Percentiles rank a stretch among this genome's conserved stretches.
Conservation (phyloP, 2,888 invertebrate species). For the Ethmia dodecea region DNA sequence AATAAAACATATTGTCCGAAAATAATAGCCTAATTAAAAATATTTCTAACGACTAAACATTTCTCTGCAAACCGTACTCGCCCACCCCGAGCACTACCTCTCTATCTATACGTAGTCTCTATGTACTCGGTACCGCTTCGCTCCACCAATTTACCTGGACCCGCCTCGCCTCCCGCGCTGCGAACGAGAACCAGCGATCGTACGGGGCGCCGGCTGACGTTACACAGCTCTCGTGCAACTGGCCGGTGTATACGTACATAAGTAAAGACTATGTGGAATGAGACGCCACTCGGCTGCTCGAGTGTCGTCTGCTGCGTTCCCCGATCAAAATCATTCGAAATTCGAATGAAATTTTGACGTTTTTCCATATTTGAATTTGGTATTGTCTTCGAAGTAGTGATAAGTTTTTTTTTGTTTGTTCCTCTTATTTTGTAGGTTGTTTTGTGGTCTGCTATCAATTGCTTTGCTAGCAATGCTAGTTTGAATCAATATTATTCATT, state of each 20-base stretch:
- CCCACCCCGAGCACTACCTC: conserved; percentile 58
- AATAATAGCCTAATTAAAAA: too few species aligned
- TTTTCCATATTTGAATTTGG: too few species aligned
- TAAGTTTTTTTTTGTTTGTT: too few species aligned
- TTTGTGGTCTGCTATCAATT: background rate
- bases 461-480: too few species aligned
- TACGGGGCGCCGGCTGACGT: conserved; percentile 43
- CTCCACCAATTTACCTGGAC: conserved; percentile 48
- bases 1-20: too few species aligned
- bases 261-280: conserved; percentile 56
- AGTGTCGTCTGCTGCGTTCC: conserved; percentile 72
- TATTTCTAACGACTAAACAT: conserved; percentile 1
- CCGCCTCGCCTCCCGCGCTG: conserved; percentile 44
- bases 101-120: conserved; percentile 59
- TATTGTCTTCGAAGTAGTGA: too few species aligned
- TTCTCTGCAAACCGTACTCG: conserved; percentile 45
- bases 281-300: conserved; percentile 60
- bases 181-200: conserved; percentile 33
- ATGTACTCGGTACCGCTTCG: conserved; percentile 73
- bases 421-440: background rate
- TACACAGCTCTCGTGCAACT: conserved; percentile 36
- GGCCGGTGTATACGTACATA: conserved; percentile 54
- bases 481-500: too few species aligned
- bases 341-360: conserved; percentile 49
- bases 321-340: conserved; percentile 69